phyloP scores from a whole-genome alignment of 2,113 vertebrate genomes.

The Antechinus flavipes region DNA sequence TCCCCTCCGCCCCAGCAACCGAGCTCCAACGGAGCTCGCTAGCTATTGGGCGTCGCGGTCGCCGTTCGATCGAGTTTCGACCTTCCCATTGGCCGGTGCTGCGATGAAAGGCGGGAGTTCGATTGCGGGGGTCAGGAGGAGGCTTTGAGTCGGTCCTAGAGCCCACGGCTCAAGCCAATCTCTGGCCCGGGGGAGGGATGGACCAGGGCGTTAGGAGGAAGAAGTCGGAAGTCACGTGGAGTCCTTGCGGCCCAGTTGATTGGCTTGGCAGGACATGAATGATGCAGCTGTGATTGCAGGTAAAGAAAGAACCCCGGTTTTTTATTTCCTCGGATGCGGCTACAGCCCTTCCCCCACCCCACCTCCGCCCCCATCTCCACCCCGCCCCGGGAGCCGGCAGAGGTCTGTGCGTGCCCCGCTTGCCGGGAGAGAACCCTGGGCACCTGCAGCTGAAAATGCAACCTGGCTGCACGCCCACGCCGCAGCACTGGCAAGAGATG shows the following conservation, averaged over 20 bases:
- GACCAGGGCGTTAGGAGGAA: neutral
- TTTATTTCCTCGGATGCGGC: neutral
- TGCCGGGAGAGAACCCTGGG: neutral
- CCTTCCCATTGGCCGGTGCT: neutral
- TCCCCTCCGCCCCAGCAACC: neutral
- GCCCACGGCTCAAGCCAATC: neutral
- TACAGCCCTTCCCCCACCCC: neutral
- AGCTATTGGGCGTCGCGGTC: neutral
- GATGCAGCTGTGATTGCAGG: slow-evolving; percentile 3
- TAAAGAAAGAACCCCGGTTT: neutral
- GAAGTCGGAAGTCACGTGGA: neutral
- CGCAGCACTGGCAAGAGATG: neutral
- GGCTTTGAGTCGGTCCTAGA: neutral
- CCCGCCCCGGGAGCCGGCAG: neutral
- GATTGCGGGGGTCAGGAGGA: neutral
- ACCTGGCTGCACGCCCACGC: neutral
- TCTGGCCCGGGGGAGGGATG: neutral
- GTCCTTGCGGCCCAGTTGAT: neutral
- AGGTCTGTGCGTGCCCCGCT: neutral
- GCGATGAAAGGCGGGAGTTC: neutral
- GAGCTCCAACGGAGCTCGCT: neutral
- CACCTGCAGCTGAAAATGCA: neutral
- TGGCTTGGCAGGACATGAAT: slow-evolving; percentile 1
- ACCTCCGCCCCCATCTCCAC: neutral
- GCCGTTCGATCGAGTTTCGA: neutral